These are phyloP conservation scores for Spheniscus humboldti DNA, from an alignment of 2,797 vertebrate species.

Conservation along the genomic window DNA sequence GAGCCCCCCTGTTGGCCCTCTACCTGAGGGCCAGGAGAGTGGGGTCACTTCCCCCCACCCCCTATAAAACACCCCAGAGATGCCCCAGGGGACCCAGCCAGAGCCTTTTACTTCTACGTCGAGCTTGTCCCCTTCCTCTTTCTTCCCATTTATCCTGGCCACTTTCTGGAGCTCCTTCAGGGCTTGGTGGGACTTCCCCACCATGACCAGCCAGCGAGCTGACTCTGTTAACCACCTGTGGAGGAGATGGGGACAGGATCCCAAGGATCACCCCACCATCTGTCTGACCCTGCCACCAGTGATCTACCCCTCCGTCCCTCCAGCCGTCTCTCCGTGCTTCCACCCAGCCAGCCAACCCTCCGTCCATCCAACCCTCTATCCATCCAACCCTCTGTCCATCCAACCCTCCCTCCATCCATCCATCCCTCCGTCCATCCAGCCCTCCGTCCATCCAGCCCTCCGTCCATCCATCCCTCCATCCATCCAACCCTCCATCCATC, in stretches of 20 bases:
- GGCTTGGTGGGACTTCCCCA: not conserved
- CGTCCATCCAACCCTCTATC: fast-evolving
- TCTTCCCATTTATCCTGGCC: conserved; percentile 25
- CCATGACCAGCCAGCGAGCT: conserved; percentile 18
- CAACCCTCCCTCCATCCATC: not conserved
- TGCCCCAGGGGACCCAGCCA: not conserved
- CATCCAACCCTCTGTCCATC: too few relatives aligned
- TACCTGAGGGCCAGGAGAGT: not conserved
- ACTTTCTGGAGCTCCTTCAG: conserved; percentile 6
- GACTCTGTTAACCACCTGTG: conserved; percentile 9
- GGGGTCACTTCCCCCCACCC: too few relatives aligned
- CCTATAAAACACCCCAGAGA: not conserved
- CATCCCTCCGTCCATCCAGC: too few relatives aligned
- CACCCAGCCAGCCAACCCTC: fast-evolving
- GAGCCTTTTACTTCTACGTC: not conserved
- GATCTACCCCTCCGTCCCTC: not conserved
- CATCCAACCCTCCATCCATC: not conserved
- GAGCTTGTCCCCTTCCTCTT: not conserved
- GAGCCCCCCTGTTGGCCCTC: not conserved
- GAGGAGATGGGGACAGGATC: fast-evolving
- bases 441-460: not conserved
- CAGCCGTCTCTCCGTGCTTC: too few relatives aligned
- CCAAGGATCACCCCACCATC: fast-evolving
- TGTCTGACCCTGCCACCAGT: too few relatives aligned
- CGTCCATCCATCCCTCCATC: not conserved